Conservation (phyloP, 2,888 invertebrate genomes). For the Ornithoptera priamus region DNA sequence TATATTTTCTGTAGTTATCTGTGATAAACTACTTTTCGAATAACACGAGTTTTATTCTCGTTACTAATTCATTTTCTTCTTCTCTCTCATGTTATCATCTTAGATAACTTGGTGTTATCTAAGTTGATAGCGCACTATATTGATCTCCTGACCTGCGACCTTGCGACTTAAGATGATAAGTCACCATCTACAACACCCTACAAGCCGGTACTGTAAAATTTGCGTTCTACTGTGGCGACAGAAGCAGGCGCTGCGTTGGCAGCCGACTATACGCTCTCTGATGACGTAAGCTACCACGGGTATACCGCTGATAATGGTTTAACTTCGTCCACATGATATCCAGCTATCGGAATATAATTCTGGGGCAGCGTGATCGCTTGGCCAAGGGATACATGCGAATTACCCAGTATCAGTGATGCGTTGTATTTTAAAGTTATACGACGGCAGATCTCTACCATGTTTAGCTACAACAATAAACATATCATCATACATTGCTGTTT, state of each 20-base stretch:
- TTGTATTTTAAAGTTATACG: constrained; percentile 22
- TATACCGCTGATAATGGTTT: constrained; percentile 20
- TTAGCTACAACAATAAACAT: constrained; percentile 7
- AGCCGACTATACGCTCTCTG: background rate
- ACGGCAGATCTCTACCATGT: constrained; percentile 19
- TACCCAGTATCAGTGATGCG: constrained; percentile 46
- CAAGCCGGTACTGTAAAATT: background rate
- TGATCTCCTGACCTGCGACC: too few relatives aligned
- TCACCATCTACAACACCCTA: background rate
- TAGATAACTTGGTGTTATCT: too few relatives aligned
- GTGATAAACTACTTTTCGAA: too few relatives aligned
- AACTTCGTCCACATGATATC: constrained; percentile 35
- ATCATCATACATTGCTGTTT: constrained; percentile 13
- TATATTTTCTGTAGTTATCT: too few relatives aligned
- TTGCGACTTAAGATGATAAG: too few relatives aligned
- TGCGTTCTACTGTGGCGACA: background rate
- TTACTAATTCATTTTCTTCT: too few relatives aligned
- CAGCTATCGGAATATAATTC: constrained; percentile 46
- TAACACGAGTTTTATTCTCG: too few relatives aligned
- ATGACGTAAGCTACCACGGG: background rate
- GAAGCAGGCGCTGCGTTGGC: background rate
- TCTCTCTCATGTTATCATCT: too few relatives aligned
- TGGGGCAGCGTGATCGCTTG: constrained; percentile 43
- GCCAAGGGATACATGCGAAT: constrained; percentile 46
- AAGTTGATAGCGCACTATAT: too few relatives aligned